Percentiles rank a stretch among this genome's conserved stretches.
Conservation (phyloP, 2,113 vertebrate genomes). For the Pyrgilauda ruficollis region DNA sequence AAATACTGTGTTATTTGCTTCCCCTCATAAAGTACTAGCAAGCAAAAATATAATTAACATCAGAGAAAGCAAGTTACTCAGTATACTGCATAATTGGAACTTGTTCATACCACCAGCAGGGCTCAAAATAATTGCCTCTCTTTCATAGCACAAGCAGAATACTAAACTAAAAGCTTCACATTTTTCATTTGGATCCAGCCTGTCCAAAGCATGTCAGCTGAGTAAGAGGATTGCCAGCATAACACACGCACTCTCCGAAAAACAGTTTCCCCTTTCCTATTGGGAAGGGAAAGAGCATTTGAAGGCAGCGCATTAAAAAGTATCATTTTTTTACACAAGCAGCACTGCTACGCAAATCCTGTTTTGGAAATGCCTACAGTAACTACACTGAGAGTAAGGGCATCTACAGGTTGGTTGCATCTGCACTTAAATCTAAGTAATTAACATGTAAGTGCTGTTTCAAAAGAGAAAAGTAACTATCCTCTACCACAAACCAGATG, state of each 20-base stretch:
- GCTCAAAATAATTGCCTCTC: constrained; percentile 48
- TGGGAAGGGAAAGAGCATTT: background rate
- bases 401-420: background rate
- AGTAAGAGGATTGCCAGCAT: background rate
- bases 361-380: background rate
- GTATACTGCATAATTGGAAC: constrained; percentile 52
- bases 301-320: background rate
- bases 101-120: constrained; percentile 36
- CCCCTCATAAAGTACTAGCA: constrained; percentile 7
- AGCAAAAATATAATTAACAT: constrained; percentile 69
- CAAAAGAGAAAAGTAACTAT: background rate
- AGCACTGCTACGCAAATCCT: background rate
- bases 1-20: constrained; percentile 31
- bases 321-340: background rate
- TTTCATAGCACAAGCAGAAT: constrained; percentile 17
- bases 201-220: background rate
- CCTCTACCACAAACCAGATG: background rate
- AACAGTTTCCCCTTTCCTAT: background rate
- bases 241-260: background rate
- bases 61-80: constrained; percentile 59
- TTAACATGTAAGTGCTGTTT: background rate
- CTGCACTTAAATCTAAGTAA: background rate
- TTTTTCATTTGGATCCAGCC: background rate
- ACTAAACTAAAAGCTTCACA: constrained; percentile 42
- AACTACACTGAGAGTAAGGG: background rate